A percentile compares a stretch with the other conserved stretches of the same genome.
Conservation (phyloP, 2,113 vertebrate species). For the Plecturocebus donacophilus region DNA sequence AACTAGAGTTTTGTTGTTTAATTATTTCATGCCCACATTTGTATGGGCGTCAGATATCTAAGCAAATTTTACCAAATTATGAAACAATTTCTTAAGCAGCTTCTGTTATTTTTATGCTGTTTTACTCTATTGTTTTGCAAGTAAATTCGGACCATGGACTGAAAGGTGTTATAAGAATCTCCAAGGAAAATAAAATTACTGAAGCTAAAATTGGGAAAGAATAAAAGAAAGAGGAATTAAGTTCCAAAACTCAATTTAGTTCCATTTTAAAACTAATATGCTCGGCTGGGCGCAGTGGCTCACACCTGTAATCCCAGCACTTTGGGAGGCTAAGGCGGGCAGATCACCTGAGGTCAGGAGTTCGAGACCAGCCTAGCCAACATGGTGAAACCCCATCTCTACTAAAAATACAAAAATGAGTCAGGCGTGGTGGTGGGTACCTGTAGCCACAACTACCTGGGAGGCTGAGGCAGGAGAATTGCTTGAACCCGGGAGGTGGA, state of each 20-base stretch:
- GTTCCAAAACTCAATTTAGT: not conserved
- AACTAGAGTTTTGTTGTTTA: not conserved
- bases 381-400: too few species aligned
- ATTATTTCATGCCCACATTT: not conserved
- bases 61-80: not conserved
- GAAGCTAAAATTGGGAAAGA: not conserved
- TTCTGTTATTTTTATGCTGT: slow-evolving; percentile 21
- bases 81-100: not conserved
- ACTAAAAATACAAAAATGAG: too few species aligned
- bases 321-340: too few species aligned
- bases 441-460: too few species aligned
- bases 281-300: not conserved
- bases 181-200: slow-evolving; percentile 13
- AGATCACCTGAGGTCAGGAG: too few species aligned
- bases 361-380: too few species aligned
- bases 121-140: not conserved
- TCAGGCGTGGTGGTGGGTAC: too few species aligned
- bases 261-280: not conserved
- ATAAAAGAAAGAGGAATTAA: slow-evolving; percentile 28
- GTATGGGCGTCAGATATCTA: not conserved
- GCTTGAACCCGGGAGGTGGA: too few species aligned
- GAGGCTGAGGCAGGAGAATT: too few species aligned
- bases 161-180: not conserved
- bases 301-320: too few species aligned
- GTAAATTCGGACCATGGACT: not conserved